Conservation (phyloP, 2,113 vertebrate species). For the Pedetes capensis region DNA sequence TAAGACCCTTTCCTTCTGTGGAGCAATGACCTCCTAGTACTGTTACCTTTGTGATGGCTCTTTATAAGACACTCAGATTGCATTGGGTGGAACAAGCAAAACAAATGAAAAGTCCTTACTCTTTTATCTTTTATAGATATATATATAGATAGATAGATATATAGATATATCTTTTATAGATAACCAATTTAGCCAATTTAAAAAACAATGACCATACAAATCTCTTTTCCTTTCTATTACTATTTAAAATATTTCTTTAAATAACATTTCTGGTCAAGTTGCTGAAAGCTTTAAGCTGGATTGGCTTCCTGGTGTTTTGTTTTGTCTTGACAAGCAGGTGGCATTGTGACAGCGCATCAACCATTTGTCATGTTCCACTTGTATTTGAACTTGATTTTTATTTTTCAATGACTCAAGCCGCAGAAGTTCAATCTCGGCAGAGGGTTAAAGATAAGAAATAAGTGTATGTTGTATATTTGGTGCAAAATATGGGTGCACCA, state of each 20-base stretch:
- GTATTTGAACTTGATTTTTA: conserved; percentile 74
- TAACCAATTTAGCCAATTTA: not conserved
- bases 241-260: conserved; percentile 22
- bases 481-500: not conserved
- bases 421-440: conserved; percentile 51
- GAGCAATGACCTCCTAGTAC: accelerated
- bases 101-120: not conserved
- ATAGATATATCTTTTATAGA: too few relatives aligned
- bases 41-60: not conserved
- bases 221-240: conserved; percentile 2
- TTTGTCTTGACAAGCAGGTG: conserved; percentile 56
- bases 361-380: conserved; percentile 59
- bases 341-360: conserved; percentile 55
- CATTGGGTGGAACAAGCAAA: not conserved
- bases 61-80: not conserved
- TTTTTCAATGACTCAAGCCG: conserved; percentile 66
- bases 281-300: not conserved
- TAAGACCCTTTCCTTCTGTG: not conserved
- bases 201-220: not conserved
- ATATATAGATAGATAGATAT: too few relatives aligned
- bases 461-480: conserved; percentile 6
- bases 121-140: too few relatives aligned
- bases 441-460: conserved; percentile 48
- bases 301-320: conserved; percentile 54
- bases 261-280: conserved; percentile 67